Base-by-base conservation (phyloP, 2,888 invertebrate species). In the Clunio marinus region DNA sequence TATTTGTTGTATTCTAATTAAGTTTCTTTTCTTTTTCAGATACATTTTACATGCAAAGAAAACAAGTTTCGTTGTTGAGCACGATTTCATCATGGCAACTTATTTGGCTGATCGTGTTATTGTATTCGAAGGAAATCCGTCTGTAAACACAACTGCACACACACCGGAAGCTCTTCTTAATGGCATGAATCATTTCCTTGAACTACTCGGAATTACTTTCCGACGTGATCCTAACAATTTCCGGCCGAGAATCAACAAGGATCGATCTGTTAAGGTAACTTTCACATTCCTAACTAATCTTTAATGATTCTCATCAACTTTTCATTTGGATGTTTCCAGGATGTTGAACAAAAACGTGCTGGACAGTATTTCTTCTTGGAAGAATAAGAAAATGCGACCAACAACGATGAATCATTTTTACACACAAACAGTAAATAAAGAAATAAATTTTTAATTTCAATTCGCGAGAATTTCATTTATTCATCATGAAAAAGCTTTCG, bases 31-130 rank as follows among this genome's bases (percentile, higher is more conserved):
- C 70, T 68, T 70, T 76, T 78, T 24, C 77, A 88, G 88, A 75
- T 99, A 97, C 78, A 97, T 99, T 77, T 84, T 99, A 51, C 99
- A 99, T 76, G 96, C 99, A 0, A 99, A 99, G 82, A 96, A 98
- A 79, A 99, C 99, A 5, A 99, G 98, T 10, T 99, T 99, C 78
- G 91, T 99, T 15, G 99, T 99, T 1, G 99, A 99, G 86, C 99
- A 99, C 88, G 98, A 99, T 82, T 99, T 99, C 79, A 99, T 99
- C 72, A 99, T 99, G 99, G 98, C 98, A 15, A 99, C 99, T 0
- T 99, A 99, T 79, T 83, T 96, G 71, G 96, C 98, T 0, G 99
- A 99, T 79, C 86, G 98, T 51, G 99, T 99, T 2, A 96, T 99
- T 72, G 98, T 99, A 60, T 97, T 99, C 78, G 98, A 98, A 76